Base-by-base conservation (phyloP, 2,888 invertebrate species). In the Peribatodes rhomboidaria region DNA sequence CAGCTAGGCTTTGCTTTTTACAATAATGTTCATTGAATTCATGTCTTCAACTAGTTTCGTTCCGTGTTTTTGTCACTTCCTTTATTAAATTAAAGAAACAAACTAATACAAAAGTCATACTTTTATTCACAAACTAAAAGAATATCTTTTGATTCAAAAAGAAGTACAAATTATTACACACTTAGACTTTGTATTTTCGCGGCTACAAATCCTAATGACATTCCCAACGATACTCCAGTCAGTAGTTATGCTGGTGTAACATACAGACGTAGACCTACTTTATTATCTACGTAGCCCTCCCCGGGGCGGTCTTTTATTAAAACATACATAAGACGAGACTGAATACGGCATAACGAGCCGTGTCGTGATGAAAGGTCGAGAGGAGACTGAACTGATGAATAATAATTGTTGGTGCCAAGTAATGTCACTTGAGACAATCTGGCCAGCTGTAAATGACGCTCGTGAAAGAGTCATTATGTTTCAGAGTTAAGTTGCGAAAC, bases 341-440 rank as follows among this genome's bases (percentile, higher is more conserved):
- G 90, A 90, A 90, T 90, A 85, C 84, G 83, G 73, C 82, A 81
- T 89, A 89, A 87, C 85, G 86, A 86, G 84, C 72, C 76, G 81
- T 78, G 76, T 71, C 69, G 72, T 82, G 84, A 90, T 90, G 88
- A 90, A 87, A 89, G 89, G 87, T 72, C 79, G 76, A 76, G 71
- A 67, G 71, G 73, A 77, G 77, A 80, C 79, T 76, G 72, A 75
- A 73, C 82, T 88, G 87, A 91, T 90, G 89, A 89, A 88, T 87
- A 86, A 87, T 89, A 87, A 89, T 88, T 87, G 82, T 82, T 74
- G 76, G 70, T 70, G 18, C 39, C 60, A 63, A 66, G 68, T 76
- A 82, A 82, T 81, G 81, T 76, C 79, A 80, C 71, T 69, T 70
- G 74, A 82, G 77, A 82, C 82, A 80, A 82, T 80, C 81, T 83